Base-by-base conservation (phyloP, 2,888 invertebrate species). In the Xanthia togata region DNA sequence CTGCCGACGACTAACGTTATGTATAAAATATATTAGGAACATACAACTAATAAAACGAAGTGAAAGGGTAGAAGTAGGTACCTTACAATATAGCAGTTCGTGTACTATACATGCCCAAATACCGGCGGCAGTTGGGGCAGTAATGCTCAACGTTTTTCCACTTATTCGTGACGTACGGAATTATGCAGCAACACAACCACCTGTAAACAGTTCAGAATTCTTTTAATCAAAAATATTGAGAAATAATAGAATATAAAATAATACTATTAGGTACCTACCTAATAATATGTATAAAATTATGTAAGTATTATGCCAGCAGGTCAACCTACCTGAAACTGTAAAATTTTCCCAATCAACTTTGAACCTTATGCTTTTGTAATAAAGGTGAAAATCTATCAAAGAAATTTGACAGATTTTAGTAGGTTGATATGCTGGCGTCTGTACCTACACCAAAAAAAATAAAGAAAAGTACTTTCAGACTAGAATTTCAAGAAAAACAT, bases 111-210 rank as follows among this genome's bases (percentile, higher is more conserved):
- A 94, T 90, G 38, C 96, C 96, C 73, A 96, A 88, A 87, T 93
- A 96, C 75, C 89, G 91, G 62, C 87, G 90, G 78, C 96, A 96
- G 67, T 90, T 93, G 0, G 96, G 96, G 76, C 96, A 96, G 73
- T 94, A 93, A 80, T 96, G 96, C 72, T 96, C 95, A 0, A 96
- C 96, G 73, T 96, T 95, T 82, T 95, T 96, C 96, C 96, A 96
- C 72, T 93, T 90, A 76, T 93, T 96, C 4, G 91, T 89, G 23
- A 95, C 75, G 82, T 96, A 96, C 0, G 96, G 96, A 55, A 96
- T 68, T 50, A 96, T 74, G 73, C 96, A 96, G 89, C 96, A 96
- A 86, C 96, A 96, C 82, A 96, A 69, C 96, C 96, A 96, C 96
- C 96, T 96, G 92, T 3, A 89, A 88, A 62, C 44, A 65, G 47